These are phyloP conservation scores for Tetramorium simillimum DNA, from an alignment of 1,140 invertebrate species.

Conservation along the genomic window DNA sequence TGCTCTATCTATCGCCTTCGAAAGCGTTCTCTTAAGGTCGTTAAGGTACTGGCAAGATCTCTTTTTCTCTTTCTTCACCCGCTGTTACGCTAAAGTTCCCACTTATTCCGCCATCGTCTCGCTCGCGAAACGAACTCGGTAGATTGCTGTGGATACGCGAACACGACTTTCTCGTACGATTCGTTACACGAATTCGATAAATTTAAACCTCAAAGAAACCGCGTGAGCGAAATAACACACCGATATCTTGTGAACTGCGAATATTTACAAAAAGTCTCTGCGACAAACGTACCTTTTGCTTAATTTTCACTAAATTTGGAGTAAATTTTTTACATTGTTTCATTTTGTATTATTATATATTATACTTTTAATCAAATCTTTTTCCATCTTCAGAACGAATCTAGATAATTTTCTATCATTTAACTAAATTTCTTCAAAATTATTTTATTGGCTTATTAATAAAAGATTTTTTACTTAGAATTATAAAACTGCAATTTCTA, in stretches of 20 bases:
- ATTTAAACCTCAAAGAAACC: background rate
- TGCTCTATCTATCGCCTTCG: conserved; percentile 54
- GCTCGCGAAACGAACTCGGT: conserved; percentile 5
- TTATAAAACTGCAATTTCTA: background rate
- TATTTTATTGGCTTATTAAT: background rate
- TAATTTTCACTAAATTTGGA: background rate
- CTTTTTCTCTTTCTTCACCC: conserved; percentile 51
- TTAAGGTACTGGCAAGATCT: conserved; percentile 67
- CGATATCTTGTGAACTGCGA: background rate
- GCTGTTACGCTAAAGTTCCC: conserved; percentile 76
- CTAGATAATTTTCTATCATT: background rate
- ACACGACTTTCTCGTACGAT: conserved; percentile 6
- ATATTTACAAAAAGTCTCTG: background rate
- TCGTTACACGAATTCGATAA: background rate
- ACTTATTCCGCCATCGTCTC: conserved; percentile 73
- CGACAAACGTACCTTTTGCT: background rate
- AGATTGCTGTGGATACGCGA: background rate
- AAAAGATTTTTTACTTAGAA: background rate
- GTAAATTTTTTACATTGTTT: background rate
- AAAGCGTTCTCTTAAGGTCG: conserved; percentile 79
- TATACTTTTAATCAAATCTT: background rate
- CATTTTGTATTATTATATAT: background rate
- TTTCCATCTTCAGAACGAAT: background rate
- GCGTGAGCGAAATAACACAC: background rate
- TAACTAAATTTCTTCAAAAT: background rate